Evolutionary conservation across 2,113 vertebrate genomes (phyloP), one percentile per base, ranked within the genome.

Genomic region (Takifugu bimaculatus): DNA sequence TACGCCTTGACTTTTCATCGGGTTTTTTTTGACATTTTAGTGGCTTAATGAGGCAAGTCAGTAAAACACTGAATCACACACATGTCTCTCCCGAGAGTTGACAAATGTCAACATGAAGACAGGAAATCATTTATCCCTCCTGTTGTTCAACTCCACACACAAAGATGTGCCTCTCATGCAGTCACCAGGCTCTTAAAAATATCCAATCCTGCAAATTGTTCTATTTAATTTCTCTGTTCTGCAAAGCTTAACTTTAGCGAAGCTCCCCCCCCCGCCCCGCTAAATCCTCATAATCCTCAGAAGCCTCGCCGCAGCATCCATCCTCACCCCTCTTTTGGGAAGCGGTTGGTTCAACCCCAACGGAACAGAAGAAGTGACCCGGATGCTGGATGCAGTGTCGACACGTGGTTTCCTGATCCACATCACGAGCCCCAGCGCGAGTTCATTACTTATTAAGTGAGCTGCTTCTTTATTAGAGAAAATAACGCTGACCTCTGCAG

Each of bases 281-380:
- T 67, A 87, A 88, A 86, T 87, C 88, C 80, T 15, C 68, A 53
- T 88, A 88, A 89, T 89, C 86, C 86, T 53, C 72, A 54, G 79
- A 72, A 78, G 62, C 79, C 63, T n/a, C 35, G 25, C 63, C 25
- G 60, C 69, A 63, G 26, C 79, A 77, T 79, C 52, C 79, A 63
- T 66, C 63, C 68, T 70, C 67, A 58, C 75, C 78, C 79, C 78
- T 75, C 60, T 67, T 26, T 48, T 50, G 67, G 50, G 13, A 48
- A 71, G 64, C 27, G 57, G 63, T 71, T 85, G 84, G 81, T 84
- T 76, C 60, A 14, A 55, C 58, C 69, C 67, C 65, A 80, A 80
- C 49, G 10, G 65, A 70, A 78, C 64, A 67, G 73, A 83, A 58
- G 74, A 82, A 67, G 66, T 76, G 49, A 78, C 72, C 68, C 63